Evolutionary conservation across 2,888 invertebrate species (phyloP).

Genomic region (Chrysina gloriosa): DNA sequence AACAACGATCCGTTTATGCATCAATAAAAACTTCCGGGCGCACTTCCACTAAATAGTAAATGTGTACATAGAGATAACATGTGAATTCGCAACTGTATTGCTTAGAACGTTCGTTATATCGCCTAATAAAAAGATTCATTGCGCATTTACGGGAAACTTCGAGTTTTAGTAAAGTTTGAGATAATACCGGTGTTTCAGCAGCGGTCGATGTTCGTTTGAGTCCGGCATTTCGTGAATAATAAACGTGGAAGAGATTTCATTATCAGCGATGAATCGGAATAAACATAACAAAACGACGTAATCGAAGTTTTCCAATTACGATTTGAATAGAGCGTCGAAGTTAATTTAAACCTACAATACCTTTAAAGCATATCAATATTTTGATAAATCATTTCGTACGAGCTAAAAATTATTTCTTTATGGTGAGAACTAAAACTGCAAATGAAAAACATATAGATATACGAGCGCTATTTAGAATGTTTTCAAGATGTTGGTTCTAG

Average conservation of each 20-base stretch:
- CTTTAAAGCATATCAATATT: constrained; percentile 12
- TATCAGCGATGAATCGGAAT: constrained; percentile 3
- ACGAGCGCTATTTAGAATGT: no score
- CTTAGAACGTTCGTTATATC: not conserved
- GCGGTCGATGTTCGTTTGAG: not conserved
- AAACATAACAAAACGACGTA: not conserved
- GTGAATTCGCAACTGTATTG: not conserved
- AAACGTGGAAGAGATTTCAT: not conserved
- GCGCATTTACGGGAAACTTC: not conserved
- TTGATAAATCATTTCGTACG: not conserved
- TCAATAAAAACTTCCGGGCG: constrained; percentile 11
- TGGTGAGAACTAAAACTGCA: no score
- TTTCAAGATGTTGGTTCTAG: no score
- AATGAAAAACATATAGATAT: no score
- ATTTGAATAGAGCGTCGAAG: not conserved
- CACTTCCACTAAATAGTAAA: not conserved
- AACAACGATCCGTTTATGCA: constrained; percentile 1
- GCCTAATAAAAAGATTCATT: constrained; percentile 5
- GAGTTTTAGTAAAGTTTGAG: constrained; percentile 7
- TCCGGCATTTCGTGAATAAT: constrained; percentile 9
- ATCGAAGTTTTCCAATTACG: constrained; percentile 23
- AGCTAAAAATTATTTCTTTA: no score
- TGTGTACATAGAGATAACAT: not conserved
- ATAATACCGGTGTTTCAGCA: not conserved
- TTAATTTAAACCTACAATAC: not conserved